A percentile compares a stretch with the other conserved stretches of the same genome.
Evolutionary conservation across 1,140 invertebrate species (phyloP).

Genomic region (Parapsyche elsis): DNA sequence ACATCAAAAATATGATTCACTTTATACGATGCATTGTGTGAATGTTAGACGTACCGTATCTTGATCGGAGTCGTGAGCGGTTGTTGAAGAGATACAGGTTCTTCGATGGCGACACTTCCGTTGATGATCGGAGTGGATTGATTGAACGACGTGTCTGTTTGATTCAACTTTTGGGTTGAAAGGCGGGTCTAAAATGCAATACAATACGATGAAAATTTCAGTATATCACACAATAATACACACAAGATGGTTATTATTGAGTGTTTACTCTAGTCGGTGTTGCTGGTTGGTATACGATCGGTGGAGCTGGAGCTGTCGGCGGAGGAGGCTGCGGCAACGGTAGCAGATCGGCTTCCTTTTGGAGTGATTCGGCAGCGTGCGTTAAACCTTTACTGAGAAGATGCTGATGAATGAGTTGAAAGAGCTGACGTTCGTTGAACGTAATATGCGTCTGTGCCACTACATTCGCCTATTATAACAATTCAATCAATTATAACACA

Average conservation of each 20-base stretch:
- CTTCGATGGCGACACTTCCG: not conserved
- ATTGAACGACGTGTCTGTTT: not conserved
- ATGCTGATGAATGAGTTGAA: conserved; percentile 93
- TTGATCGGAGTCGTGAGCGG: conserved; percentile 28
- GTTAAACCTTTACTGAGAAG: conserved; percentile 79
- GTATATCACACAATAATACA: not conserved
- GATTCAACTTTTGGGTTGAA: not conserved
- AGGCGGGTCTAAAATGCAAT: conserved; percentile 15
- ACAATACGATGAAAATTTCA: not conserved
- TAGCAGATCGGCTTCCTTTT: conserved; percentile 80
- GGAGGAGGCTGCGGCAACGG: conserved; percentile 61
- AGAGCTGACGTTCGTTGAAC: conserved; percentile 92
- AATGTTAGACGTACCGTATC: conserved; percentile 16
- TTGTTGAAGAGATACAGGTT: not conserved
- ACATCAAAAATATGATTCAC: too few relatives aligned
- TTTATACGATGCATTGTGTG: not conserved
- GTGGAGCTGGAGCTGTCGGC: conserved; percentile 65
- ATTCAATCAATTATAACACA: not conserved
- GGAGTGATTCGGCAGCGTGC: conserved; percentile 78
- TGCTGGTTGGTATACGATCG: conserved; percentile 71
- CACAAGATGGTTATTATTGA: not conserved
- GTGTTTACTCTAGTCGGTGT: conserved; percentile 61
- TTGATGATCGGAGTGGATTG: not conserved
- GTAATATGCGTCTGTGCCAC: conserved; percentile 95
- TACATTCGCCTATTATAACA: conserved; percentile 80